These are phyloP conservation scores for human (Homo sapiens) DNA, from an alignment of 2,113 vertebrate genomes.

Conservation along the genomic window GRCh38 chr5:7431001-7431500, in stretches of 20 bases:
- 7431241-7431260: neutral
- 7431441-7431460: neutral
- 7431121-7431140: neutral
- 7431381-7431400: neutral
- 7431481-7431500: neutral
- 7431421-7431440: neutral
- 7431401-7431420: neutral
- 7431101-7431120: neutral
- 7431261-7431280: constrained; percentile 11
- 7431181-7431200: neutral
- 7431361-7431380: neutral
- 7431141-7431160: neutral
- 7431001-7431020: neutral
- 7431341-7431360: neutral
- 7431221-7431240: neutral
- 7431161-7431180: neutral
- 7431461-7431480: neutral
- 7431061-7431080: neutral
- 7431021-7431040: neutral
- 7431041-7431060: neutral
- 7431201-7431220: neutral
- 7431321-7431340: neutral
- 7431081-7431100: neutral
- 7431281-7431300: neutral
- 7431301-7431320: neutral